Evolutionary conservation across 2,113 vertebrate genomes (phyloP).

Genomic region (Balaeniceps rex): DNA sequence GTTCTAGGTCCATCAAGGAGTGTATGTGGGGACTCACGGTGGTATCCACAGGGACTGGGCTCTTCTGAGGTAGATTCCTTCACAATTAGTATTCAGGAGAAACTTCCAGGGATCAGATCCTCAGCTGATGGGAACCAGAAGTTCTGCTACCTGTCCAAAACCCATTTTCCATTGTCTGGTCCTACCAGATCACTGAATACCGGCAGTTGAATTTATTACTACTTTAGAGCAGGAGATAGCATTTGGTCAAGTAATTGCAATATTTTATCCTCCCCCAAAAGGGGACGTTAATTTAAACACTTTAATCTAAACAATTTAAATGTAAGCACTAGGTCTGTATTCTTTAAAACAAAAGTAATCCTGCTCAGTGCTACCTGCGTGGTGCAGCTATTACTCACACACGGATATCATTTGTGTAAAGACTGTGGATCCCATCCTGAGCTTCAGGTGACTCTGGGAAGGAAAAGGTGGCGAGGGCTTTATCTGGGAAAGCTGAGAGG

Average conservation of each 20-base stretch:
- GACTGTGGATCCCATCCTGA: neutral
- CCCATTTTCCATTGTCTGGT: neutral
- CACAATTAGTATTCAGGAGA: neutral
- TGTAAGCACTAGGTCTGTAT: no score
- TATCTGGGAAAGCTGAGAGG: neutral
- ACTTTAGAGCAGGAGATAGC: neutral
- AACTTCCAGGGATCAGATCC: neutral
- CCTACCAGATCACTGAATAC: neutral
- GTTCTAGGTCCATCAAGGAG: neutral
- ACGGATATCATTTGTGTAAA: neutral
- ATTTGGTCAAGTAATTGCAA: neutral
- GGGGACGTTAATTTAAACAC: fast-evolving
- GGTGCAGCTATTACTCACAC: neutral
- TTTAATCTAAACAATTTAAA: neutral
- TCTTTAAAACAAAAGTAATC: neutral
- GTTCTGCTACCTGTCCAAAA: neutral
- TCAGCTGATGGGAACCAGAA: neutral
- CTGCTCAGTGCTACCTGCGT: neutral
- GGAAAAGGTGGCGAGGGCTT: neutral
- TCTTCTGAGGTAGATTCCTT: neutral
- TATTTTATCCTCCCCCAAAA: neutral
- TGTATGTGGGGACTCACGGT: neutral
- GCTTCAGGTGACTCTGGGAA: neutral
- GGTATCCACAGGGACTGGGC: neutral
- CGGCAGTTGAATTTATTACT: neutral